These are phyloP conservation scores for Papilio machaon DNA, from an alignment of 1,140 invertebrate species.

Conservation along the genomic window DNA sequence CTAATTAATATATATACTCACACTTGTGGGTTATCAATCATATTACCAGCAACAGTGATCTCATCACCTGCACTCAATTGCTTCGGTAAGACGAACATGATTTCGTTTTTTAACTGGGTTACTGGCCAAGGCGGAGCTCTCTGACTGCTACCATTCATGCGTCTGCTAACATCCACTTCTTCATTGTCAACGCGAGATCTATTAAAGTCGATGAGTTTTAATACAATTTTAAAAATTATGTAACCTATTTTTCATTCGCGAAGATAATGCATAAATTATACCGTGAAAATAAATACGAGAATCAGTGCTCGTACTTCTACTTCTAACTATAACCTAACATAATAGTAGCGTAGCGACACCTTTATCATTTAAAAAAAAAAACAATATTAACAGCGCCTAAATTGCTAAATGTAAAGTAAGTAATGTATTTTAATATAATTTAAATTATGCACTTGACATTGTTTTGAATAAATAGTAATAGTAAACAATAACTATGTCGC, in stretches of 20 bases:
- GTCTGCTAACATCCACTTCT: constrained; percentile 49
- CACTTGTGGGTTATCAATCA: constrained; percentile 47
- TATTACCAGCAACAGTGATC: constrained; percentile 50
- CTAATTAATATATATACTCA: constrained; percentile 47
- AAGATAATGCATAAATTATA: not conserved
- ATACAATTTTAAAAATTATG: not conserved
- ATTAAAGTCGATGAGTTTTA: constrained; percentile 8
- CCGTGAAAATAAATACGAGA: not conserved
- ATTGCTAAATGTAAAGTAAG: not conserved
- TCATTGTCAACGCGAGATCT: constrained; percentile 49
- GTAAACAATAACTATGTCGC: constrained; percentile 25
- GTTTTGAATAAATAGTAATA: constrained; percentile 9
- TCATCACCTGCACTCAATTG: constrained; percentile 51
- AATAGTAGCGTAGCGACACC: not conserved
- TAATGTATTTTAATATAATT: not conserved
- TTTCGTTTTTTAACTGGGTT: constrained; percentile 51
- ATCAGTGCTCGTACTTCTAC: not conserved
- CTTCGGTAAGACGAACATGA: constrained; percentile 68
- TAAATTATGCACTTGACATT: not conserved
- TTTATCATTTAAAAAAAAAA: not conserved
- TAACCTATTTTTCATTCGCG: not conserved
- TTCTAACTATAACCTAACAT: not conserved
- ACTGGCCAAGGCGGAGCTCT: constrained; percentile 55
- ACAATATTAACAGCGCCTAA: not conserved
- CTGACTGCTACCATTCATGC: constrained; percentile 55